Evolutionary conservation across 2,113 vertebrate species (phyloP), one percentile per base, ranked within the genome.

Genomic region (Propithecus coquereli): DNA sequence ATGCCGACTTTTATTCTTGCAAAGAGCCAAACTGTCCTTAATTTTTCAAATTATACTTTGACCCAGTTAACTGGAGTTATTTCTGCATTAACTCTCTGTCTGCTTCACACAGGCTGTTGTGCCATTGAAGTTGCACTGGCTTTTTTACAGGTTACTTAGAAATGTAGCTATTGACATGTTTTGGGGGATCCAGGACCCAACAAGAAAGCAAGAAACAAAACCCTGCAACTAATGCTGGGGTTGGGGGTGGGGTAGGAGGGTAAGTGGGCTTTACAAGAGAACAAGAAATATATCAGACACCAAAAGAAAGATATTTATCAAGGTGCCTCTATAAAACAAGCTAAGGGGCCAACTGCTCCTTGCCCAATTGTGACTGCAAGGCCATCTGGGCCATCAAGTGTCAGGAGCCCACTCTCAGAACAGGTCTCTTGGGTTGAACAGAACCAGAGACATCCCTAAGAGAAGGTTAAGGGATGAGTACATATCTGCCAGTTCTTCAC

Each of bases 11-110:
- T 95, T 93, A 95, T 83, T 95, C 93, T 94, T 93, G 59, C 94
- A 96, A 95, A 96, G 90, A 97, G 92, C 90, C 96, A 94, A 97
- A 97, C 84, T 97, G 91, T 94, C 96, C 96, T 97, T 97, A 97
- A 97, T 96, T 97, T 97, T 98, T 97, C 97, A 95, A 97, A 97
- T 97, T 97, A 97, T 96, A 97, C 96, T 97, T 97, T 98, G 97
- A 98, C 96, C 97, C 97, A 98, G 95, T 97, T 97, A 97, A 97
- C 97, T 97, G 95, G 96, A 98, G 96, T 97, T 97, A 98, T 97
- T 97, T 98, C 90, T 87, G 90, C 92, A 92, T 98, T 97, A 97
- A 98, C 96, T 97, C 97, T 97, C 93, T 96, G 91, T 95, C 94
- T 95, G 88, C 96, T 97, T 97, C 92, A 91, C 96, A 74, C 82